A percentile compares a stretch with the other conserved stretches of the same genome.
Evolutionary conservation across 1,140 invertebrate species (phyloP).

Genomic region (Cotesia vestalis): DNA sequence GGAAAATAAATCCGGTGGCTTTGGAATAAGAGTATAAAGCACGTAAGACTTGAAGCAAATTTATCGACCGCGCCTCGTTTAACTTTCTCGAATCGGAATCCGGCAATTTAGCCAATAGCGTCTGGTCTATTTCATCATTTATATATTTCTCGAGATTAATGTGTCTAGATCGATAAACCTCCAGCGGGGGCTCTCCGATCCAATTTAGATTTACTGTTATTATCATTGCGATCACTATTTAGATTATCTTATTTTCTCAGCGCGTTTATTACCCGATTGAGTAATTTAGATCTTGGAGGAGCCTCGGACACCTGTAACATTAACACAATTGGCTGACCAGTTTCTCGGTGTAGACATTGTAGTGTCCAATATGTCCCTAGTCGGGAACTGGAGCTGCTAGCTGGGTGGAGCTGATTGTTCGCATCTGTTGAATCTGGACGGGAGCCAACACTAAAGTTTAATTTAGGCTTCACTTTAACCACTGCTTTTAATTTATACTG

Average conservation of each 20-base stretch:
- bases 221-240: neutral
- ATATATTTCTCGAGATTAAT: constrained; percentile 32
- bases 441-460: constrained; percentile 41
- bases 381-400: too few relatives aligned
- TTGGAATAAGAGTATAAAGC: neutral
- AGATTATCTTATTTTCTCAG: neutral
- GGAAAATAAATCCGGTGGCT: too few relatives aligned
- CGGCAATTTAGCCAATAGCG: constrained; percentile 7
- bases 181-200: neutral
- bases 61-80: constrained; percentile 25
- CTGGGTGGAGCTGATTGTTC: constrained; percentile 39
- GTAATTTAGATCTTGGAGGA: too few relatives aligned
- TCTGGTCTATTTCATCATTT: neutral
- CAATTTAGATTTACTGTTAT: neutral
- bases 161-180: constrained; percentile 33
- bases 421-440: constrained; percentile 54
- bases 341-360: too few relatives aligned
- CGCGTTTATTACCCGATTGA: too few relatives aligned
- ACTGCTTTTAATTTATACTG: neutral
- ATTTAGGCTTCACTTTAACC: constrained; percentile 19
- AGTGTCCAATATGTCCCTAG: constrained; percentile 16
- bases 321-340: too few relatives aligned
- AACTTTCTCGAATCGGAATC: neutral
- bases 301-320: too few relatives aligned
- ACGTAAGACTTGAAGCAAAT: constrained; percentile 1